Percentiles rank a stretch among this genome's conserved stretches.
These are phyloP conservation scores for Notarius lentiginosus DNA, from an alignment of 2,113 vertebrate species.

Conservation along the genomic window DNA sequence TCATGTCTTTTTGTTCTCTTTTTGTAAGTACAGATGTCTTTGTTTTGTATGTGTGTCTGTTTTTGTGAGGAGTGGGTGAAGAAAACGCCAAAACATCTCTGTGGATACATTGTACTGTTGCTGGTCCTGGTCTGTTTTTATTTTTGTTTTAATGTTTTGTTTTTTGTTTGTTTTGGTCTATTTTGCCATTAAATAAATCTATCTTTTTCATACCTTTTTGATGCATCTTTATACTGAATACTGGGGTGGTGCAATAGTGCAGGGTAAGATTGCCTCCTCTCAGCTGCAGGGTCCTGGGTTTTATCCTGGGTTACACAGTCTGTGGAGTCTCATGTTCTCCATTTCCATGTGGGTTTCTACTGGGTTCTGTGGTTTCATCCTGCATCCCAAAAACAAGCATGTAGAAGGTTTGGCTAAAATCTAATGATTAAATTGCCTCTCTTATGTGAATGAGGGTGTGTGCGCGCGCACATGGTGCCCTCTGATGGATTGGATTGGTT, in stretches of 20 bases:
- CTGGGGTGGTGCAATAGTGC: background rate
- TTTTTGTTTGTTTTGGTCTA: constrained; percentile 86
- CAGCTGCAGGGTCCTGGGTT: background rate
- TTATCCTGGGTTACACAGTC: background rate
- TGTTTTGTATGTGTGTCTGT: constrained; percentile 44
- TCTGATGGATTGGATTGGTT: too few species aligned
- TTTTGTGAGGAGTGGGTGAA: constrained; percentile 63
- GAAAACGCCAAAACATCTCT: constrained; percentile 64
- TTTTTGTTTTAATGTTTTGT: constrained; percentile 81
- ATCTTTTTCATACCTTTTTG: constrained; percentile 90
- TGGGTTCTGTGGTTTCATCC: background rate
- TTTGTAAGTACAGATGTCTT: constrained; percentile 66
- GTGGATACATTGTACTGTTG: constrained; percentile 85
- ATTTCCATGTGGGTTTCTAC: background rate
- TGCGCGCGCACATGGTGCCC: too few species aligned
- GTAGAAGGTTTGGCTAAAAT: background rate
- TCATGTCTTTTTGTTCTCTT: constrained; percentile 64
- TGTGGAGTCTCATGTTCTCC: background rate
- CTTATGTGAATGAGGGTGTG: background rate
- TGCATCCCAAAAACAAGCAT: background rate
- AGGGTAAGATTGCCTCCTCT: background rate
- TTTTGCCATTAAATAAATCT: constrained; percentile 99
- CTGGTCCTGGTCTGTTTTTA: constrained; percentile 86
- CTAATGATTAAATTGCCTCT: background rate
- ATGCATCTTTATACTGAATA: constrained; percentile 25